phyloP scores from a whole-genome alignment of 2,888 invertebrate species.

The Metopia argyrocephala region DNA sequence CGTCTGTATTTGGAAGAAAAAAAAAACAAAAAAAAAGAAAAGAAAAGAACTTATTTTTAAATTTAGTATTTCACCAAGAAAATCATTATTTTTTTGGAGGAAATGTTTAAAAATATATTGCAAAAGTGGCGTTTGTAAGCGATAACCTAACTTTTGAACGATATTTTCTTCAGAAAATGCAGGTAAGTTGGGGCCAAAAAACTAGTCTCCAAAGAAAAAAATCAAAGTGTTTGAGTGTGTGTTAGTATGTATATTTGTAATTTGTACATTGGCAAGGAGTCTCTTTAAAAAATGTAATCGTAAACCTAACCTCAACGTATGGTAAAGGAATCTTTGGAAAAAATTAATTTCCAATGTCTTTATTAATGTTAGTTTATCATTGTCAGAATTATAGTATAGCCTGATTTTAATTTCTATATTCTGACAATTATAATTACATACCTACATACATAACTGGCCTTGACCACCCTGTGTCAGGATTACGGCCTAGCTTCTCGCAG shows the following conservation, averaged over 20 bases:
- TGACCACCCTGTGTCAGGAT: too few relatives aligned
- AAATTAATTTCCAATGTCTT: not conserved
- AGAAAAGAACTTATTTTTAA: slow-evolving; percentile 19
- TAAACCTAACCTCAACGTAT: slow-evolving; percentile 33
- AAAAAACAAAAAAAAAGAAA: too few relatives aligned
- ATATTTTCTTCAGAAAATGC: slow-evolving; percentile 78
- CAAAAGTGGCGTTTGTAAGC: slow-evolving; percentile 78
- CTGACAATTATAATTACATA: too few relatives aligned
- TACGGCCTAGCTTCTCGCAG: too few relatives aligned
- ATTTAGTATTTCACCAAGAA: slow-evolving; percentile 59
- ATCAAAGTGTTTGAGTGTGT: not conserved
- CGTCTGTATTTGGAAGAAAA: slow-evolving; percentile 11
- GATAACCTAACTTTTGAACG: slow-evolving; percentile 77
- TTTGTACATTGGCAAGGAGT: not conserved
- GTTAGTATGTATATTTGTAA: not conserved
- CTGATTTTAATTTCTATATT: too few relatives aligned
- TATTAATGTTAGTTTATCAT: not conserved
- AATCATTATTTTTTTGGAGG: slow-evolving; percentile 67
- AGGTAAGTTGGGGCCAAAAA: slow-evolving; percentile 68
- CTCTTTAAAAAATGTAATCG: slow-evolving; percentile 16
- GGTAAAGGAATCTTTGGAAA: not conserved
- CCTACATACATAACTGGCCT: too few relatives aligned
- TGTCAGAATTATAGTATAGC: not conserved
- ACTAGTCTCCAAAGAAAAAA: not conserved
- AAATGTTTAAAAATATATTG: slow-evolving; percentile 72